phyloP scores from a whole-genome alignment of 2,113 vertebrate species.

The Climacteris rufus region DNA sequence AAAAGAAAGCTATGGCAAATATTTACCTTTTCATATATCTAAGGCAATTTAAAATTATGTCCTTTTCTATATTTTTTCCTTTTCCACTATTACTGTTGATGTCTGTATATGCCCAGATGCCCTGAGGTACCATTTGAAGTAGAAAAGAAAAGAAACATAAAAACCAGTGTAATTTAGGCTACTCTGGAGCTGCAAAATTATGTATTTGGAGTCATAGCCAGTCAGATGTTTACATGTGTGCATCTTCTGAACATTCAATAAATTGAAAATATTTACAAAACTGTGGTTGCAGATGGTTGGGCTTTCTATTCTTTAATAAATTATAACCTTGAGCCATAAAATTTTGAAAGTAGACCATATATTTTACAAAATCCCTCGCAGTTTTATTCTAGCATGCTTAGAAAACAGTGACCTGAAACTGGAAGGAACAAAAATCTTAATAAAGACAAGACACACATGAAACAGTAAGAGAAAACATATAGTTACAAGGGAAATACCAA shows the following conservation, averaged over 20 bases:
- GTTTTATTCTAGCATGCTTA: background rate
- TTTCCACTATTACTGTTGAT: background rate
- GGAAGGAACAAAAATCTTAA: background rate
- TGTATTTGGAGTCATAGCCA: background rate
- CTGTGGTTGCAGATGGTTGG: background rate
- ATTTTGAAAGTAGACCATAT: background rate
- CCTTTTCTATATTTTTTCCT: background rate
- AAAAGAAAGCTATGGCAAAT: background rate
- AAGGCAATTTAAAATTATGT: background rate
- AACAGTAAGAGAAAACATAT: background rate
- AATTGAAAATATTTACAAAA: background rate
- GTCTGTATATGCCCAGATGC: background rate
- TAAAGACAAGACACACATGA: background rate
- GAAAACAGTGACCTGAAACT: background rate
- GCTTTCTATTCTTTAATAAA: background rate
- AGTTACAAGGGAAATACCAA: background rate
- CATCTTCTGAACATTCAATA: background rate
- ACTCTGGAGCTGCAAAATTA: background rate
- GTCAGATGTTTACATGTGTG: background rate
- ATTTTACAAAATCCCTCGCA: background rate
- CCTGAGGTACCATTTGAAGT: background rate
- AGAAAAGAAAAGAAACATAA: background rate
- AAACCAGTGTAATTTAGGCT: background rate
- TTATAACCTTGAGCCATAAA: background rate
- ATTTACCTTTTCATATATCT: background rate